These are phyloP conservation scores for Corythornis leucogaster DNA, from an alignment of 2,797 vertebrate species.

Conservation along the genomic window DNA sequence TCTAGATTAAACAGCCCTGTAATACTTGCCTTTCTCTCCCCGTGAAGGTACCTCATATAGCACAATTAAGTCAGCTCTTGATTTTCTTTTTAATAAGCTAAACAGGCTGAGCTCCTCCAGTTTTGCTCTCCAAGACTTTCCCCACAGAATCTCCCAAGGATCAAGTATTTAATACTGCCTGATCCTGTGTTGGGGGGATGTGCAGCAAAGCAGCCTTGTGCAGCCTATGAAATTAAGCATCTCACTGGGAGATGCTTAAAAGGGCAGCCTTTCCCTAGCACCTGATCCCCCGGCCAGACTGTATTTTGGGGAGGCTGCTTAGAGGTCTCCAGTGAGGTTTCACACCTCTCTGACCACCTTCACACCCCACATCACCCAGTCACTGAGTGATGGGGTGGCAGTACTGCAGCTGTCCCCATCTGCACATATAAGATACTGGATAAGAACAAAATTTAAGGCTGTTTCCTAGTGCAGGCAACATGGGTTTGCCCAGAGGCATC, in stretches of 20 bases:
- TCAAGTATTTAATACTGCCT: background rate
- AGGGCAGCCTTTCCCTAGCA: background rate
- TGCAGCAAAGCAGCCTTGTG: background rate
- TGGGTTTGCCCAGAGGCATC: background rate
- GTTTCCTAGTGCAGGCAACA: background rate
- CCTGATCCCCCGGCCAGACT: background rate
- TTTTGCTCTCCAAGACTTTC: background rate
- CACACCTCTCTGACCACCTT: background rate
- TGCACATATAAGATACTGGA: background rate
- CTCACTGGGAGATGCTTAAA: background rate
- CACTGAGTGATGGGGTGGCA: background rate
- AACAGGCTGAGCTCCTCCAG: constrained; percentile 35
- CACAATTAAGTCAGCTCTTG: constrained; percentile 61
- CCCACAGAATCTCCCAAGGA: constrained; percentile 18
- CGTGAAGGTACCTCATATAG: constrained; percentile 13
- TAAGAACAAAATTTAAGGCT: background rate
- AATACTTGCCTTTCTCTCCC: constrained; percentile 42
- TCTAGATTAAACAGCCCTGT: constrained; percentile 52
- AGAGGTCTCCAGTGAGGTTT: rapidly evolving
- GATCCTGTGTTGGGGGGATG: background rate
- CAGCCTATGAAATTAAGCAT: background rate
- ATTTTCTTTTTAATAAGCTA: constrained; percentile 64
- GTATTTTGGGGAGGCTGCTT: background rate
- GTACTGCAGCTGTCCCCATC: background rate
- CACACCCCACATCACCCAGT: rapidly evolving